Base-by-base conservation (phyloP, 2,888 invertebrate species). In the Orthosia cruda region DNA sequence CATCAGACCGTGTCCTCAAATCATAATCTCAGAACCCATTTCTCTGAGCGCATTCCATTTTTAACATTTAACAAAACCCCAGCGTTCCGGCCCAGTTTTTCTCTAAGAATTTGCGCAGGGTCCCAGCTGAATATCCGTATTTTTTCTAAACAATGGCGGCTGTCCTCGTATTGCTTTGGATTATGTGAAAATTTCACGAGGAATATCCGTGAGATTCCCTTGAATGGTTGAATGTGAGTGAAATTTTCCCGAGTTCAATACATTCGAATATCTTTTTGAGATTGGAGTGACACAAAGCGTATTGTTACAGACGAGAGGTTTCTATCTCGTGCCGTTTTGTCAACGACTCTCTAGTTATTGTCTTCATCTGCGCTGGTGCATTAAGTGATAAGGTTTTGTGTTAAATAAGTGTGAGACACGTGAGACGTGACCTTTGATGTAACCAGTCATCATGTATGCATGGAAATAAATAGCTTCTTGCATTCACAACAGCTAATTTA, bases 281-380 rank as follows among this genome's bases (percentile, higher is more conserved):
- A 94, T 94, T 94, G 94, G 91, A 94, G 94, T 93, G 95, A 94
- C 93, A 94, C 95, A 96, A 95, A 95, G 94, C 94, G 93, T 93
- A 95, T 94, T 94, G 95, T 95, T 92, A 92, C 91, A 93, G 90
- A 92, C 91, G 92, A 93, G 92, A 92, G 91, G 91, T 91, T 92
- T 92, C 92, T 91, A 90, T 92, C 90, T 91, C 87, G 89, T 90
- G 88, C 89, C 92, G 92, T 94, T 95, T 94, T 94, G 93, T 93
- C 90, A 87, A 90, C 89, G 83, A 90, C 90, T 91, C 88, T 85
- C 85, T 88, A 90, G 91, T 92, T 91, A 93, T 94, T 94, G 94
- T 94, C 93, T 93, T 89, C 89, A 88, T 77, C 78, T 80, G 81
- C 20, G 61, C 73, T 71, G 77, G 72, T 86, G 86, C 81, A 77